Evolutionary conservation across 2,113 vertebrate species (phyloP).

Genomic region (Neogale vison): DNA sequence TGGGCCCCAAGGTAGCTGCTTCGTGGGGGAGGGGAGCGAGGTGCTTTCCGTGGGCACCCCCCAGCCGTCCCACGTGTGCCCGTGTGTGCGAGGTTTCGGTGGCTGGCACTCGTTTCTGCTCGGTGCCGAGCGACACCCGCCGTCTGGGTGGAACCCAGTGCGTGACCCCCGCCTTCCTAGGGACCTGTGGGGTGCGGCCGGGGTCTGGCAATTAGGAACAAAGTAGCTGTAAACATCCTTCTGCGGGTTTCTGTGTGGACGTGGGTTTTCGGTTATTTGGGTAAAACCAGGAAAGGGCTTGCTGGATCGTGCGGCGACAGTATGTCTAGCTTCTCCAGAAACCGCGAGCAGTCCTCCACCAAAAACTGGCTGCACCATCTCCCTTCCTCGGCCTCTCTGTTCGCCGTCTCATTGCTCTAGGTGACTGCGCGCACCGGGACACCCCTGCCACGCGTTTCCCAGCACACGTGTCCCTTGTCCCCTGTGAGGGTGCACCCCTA

Average conservation of each 20-base stretch:
- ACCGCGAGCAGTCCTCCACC: background rate
- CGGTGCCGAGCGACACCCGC: background rate
- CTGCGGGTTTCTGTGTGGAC: background rate
- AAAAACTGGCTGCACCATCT: background rate
- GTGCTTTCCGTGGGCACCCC: background rate
- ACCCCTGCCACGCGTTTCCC: background rate
- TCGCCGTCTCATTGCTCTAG: background rate
- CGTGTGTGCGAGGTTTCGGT: fast-evolving
- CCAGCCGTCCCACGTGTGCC: background rate
- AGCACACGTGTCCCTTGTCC: background rate
- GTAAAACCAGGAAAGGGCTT: background rate
- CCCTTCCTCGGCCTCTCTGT: background rate
- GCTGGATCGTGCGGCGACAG: background rate
- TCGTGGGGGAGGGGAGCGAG: background rate
- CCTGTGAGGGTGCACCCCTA: background rate
- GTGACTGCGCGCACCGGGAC: background rate
- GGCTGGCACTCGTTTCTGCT: background rate
- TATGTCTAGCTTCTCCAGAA: background rate
- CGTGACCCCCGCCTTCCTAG: background rate
- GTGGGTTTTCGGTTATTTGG: background rate
- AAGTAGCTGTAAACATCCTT: background rate
- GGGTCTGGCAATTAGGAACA: background rate
- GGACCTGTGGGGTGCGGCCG: background rate
- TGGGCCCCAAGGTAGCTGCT: background rate
- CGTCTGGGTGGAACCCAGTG: background rate